These are phyloP conservation scores for Coreoperca whiteheadi DNA, from an alignment of 2,113 vertebrate genomes.

Conservation along the genomic window DNA sequence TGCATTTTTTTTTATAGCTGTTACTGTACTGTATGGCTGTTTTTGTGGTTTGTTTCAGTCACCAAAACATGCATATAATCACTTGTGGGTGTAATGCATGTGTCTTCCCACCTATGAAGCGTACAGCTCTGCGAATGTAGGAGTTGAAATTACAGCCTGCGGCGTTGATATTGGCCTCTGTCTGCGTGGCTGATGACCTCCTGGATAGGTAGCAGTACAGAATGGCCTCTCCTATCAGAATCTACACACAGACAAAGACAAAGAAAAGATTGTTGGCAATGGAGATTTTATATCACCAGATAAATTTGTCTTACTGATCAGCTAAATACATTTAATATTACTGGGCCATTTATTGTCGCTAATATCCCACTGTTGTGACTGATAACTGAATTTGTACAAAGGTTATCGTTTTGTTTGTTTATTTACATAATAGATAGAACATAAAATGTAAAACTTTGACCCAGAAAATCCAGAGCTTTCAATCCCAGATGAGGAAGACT, in stretches of 20 bases:
- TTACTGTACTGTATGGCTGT: background rate
- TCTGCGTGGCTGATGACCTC: constrained; percentile 88
- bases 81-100: background rate
- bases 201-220: constrained; percentile 96
- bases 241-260: constrained; percentile 80
- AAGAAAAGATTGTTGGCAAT: background rate
- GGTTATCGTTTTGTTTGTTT: background rate
- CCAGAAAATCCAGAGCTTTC: background rate
- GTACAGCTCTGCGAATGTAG: constrained; percentile 95
- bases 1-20: no score
- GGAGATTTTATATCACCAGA: background rate
- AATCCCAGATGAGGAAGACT: background rate
- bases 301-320: background rate
- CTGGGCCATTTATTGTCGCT: background rate
- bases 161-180: constrained; percentile 95
- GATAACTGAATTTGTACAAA: background rate
- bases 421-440: background rate
- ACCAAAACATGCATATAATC: background rate
- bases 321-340: background rate
- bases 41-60: background rate
- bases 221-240: constrained; percentile 97
- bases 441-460: background rate
- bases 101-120: constrained; percentile 91
- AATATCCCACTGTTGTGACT: background rate
- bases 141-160: constrained; percentile 99